Evolutionary conservation across 2,797 vertebrate species (phyloP).

Genomic region (Psittacula echo): DNA sequence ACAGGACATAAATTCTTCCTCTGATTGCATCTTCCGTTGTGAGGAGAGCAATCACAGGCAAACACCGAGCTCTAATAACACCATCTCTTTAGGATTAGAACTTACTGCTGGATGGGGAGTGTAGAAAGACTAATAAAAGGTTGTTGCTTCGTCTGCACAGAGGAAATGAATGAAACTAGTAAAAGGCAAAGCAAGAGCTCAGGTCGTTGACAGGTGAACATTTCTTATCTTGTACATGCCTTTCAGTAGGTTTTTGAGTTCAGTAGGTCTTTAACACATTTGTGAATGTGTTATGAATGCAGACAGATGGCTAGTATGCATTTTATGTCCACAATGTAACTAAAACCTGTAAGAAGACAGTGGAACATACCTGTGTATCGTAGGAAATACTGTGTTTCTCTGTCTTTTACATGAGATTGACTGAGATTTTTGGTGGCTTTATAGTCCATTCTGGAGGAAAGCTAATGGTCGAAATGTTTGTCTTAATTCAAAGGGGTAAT

Average conservation of each 20-base stretch:
- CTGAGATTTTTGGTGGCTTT: background rate
- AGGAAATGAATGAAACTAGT: background rate
- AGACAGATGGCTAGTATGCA: fast-evolving
- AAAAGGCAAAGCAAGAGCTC: background rate
- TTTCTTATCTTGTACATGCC: fast-evolving
- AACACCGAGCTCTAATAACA: slow-evolving; percentile 46
- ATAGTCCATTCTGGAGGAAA: background rate
- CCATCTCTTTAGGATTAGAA: slow-evolving; percentile 25
- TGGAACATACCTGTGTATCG: background rate
- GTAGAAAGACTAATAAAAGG: slow-evolving; percentile 6
- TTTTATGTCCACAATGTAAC: background rate
- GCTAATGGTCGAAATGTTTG: background rate
- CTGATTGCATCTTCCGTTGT: slow-evolving; percentile 68
- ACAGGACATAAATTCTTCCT: slow-evolving; percentile 58
- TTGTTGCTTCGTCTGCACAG: background rate
- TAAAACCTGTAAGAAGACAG: background rate
- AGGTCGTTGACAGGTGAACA: background rate
- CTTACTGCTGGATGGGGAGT: background rate
- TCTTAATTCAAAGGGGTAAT: background rate
- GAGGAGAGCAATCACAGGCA: slow-evolving; percentile 61
- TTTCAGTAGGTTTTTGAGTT: background rate
- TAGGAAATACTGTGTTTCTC: background rate
- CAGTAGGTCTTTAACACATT: background rate
- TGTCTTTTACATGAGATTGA: background rate
- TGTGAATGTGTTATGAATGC: background rate